These are phyloP conservation scores for Mechanitis mazaeus DNA, from an alignment of 2,888 invertebrate species.

Conservation along the genomic window DNA sequence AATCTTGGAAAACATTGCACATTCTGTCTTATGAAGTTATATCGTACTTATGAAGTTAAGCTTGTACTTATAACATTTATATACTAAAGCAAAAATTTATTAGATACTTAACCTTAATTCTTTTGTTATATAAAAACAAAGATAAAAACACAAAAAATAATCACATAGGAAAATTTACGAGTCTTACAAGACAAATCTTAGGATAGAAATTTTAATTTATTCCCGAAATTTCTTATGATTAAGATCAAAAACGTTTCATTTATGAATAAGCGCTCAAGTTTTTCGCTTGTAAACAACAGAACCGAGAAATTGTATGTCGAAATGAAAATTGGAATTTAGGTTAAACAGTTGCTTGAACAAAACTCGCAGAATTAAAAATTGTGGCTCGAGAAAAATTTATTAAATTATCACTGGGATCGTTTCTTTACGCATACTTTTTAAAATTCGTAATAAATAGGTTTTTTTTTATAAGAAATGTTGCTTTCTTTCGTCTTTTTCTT, in stretches of 20 bases:
- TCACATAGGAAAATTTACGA: no score
- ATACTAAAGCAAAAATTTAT: no score
- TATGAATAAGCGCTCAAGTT: conserved; percentile 3
- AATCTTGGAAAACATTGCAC: no score
- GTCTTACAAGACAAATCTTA: no score
- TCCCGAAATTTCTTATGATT: conserved; percentile 1
- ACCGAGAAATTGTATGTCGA: conserved; percentile 38
- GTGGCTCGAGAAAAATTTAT: conserved; percentile 1
- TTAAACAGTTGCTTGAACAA: conserved; percentile 6
- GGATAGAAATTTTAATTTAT: background rate
- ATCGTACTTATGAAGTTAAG: no score
- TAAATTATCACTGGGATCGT: conserved; percentile 4
- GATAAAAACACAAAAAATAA: no score
- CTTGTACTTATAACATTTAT: no score
- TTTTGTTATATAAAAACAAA: no score
- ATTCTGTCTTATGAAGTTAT: no score
- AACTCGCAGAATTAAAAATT: conserved; percentile 3
- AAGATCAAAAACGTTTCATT: background rate
- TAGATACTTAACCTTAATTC: no score
- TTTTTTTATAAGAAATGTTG: no score
- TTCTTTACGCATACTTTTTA: background rate
- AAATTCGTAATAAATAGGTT: background rate
- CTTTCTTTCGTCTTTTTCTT: no score
- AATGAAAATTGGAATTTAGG: conserved; percentile 40
- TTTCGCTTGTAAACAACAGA: conserved; percentile 6